Percentiles rank a stretch among this genome's conserved stretches.
phyloP scores from a whole-genome alignment of 1,140 invertebrate genomes.

The Sinella curviseta region DNA sequence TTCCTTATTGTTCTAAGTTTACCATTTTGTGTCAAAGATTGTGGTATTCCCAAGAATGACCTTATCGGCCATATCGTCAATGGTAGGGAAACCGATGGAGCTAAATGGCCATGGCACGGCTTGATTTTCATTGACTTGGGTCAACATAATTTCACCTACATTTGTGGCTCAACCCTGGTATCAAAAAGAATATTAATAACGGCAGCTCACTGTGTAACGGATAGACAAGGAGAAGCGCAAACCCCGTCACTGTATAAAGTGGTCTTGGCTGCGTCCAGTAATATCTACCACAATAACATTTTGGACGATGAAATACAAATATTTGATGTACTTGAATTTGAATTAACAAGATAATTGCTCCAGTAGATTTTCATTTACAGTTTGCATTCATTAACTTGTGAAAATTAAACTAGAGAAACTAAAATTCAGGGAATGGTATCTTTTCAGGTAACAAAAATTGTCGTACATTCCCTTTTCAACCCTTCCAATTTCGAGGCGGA shows the following conservation, averaged over 20 bases:
- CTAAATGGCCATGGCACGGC: conserved; percentile 39
- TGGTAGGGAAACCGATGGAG: conserved; percentile 26
- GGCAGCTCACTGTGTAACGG: conserved; percentile 38
- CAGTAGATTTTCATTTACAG: neutral
- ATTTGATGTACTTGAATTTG: conserved; percentile 35
- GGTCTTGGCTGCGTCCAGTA: conserved; percentile 32
- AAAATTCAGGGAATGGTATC: neutral
- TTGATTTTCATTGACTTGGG: conserved; percentile 19
- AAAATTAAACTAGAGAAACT: too few relatives aligned
- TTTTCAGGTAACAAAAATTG: conserved; percentile 23
- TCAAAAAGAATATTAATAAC: conserved; percentile 28
- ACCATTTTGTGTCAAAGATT: conserved; percentile 24
- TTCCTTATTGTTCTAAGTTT: neutral
- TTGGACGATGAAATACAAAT: conserved; percentile 24
- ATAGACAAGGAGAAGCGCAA: neutral
- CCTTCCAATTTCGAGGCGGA: conserved; percentile 34
- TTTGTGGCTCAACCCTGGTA: conserved; percentile 37
- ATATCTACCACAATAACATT: conserved; percentile 30
- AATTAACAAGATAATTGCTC: neutral
- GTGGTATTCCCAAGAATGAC: conserved; percentile 33
- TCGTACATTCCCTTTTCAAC: conserved; percentile 28
- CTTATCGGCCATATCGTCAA: conserved; percentile 34
- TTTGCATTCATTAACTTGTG: too few relatives aligned
- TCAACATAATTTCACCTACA: conserved; percentile 22
- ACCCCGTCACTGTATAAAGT: conserved; percentile 15